Conservation (phyloP, 2,797 vertebrate species). For the Helostoma temminkii region DNA sequence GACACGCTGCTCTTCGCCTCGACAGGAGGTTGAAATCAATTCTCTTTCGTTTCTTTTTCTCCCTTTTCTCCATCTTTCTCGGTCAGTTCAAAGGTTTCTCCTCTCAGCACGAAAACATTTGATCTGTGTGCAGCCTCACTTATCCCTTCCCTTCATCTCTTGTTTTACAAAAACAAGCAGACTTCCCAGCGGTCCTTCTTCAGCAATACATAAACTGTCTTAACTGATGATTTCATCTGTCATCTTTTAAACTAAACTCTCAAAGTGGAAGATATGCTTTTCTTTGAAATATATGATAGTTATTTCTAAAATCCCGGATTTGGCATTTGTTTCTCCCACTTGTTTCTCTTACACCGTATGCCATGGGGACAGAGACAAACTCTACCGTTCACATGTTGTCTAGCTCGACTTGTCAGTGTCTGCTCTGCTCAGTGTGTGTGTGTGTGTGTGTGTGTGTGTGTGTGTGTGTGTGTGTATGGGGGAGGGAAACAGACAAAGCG, state of each 20-base stretch:
- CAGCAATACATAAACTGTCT: neutral
- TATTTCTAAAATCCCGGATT: neutral
- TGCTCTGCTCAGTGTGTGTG: constrained; percentile 9
- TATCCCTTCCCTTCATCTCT: constrained; percentile 17
- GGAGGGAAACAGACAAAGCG: neutral
- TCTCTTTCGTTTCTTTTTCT: constrained; percentile 22
- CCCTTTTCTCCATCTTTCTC: constrained; percentile 17
- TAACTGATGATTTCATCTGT: too few species aligned
- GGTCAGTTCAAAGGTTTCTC: constrained; percentile 54
- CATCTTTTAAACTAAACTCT: neutral
- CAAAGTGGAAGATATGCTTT: neutral
- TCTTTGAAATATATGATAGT: neutral
- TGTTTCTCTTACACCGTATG: neutral
- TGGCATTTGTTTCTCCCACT: neutral
- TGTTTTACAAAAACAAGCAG: constrained; percentile 17
- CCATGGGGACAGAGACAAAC: neutral
- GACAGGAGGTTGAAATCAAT: constrained; percentile 50
- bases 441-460: constrained; percentile 5
- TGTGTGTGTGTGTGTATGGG: constrained; percentile 5
- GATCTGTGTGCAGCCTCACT: constrained; percentile 43
- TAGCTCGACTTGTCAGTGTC: constrained; percentile 11
- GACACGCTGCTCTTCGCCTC: constrained; percentile 23
- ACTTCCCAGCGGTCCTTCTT: neutral
- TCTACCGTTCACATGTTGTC: constrained; percentile 27
- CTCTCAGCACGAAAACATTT: constrained; percentile 44